Percentiles rank a stretch among this genome's conserved stretches.
Conservation (phyloP, 2,113 vertebrate genomes). For the Scytalopus superciliaris region DNA sequence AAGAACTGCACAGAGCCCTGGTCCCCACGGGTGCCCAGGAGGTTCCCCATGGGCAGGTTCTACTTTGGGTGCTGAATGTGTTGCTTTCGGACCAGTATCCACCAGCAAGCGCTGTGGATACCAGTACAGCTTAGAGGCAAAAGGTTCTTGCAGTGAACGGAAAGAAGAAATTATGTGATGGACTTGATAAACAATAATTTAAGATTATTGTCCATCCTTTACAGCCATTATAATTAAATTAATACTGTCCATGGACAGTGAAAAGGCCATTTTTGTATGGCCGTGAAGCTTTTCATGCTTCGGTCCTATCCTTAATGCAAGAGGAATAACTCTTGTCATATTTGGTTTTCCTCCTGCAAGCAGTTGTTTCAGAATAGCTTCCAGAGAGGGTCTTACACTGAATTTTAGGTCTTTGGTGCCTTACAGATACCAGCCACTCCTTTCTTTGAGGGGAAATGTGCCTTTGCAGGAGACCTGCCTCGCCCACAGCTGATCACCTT, state of each 20-base stretch:
- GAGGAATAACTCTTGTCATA: not conserved
- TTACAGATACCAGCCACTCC: fast-evolving
- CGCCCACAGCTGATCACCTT: not conserved
- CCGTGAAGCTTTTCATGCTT: not conserved
- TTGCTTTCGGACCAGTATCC: not conserved
- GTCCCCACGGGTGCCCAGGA: fast-evolving
- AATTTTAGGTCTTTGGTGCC: not conserved
- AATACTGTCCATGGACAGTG: not conserved
- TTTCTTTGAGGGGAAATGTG: not conserved
- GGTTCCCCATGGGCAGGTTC: not conserved
- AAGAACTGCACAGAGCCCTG: not conserved
- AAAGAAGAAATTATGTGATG: not conserved
- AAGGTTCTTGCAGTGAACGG: not conserved
- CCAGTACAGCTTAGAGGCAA: not conserved
- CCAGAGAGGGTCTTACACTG: not conserved
- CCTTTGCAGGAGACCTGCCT: not conserved
- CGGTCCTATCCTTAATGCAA: not conserved
- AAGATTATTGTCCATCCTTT: not conserved
- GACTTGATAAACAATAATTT: not conserved
- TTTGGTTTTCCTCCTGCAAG: no score
- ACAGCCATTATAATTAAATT: not conserved
- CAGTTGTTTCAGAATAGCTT: not conserved
- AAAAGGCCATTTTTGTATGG: not conserved
- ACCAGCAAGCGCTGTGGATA: no score
- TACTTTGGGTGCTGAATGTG: not conserved